Conservation (phyloP, 1,140 invertebrate genomes). For the Drosophila seguyi region DNA sequence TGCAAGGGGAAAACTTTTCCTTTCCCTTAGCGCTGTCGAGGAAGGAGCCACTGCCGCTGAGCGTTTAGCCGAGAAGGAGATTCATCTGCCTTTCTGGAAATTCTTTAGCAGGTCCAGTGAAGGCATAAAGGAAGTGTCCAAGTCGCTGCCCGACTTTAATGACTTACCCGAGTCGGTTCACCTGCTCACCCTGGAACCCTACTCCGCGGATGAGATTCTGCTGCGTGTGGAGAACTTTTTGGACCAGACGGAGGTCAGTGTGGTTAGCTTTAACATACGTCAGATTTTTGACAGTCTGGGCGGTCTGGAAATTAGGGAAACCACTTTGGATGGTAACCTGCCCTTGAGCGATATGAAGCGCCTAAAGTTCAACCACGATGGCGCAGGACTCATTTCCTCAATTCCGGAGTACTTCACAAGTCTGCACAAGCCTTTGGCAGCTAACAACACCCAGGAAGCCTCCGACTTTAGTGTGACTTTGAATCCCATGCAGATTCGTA, state of each 20-base stretch:
- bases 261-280: slow-evolving; percentile 66
- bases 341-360: slow-evolving; percentile 61
- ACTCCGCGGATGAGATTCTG: slow-evolving; percentile 89
- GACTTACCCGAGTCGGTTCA: slow-evolving; percentile 90
- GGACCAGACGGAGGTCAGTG: slow-evolving; percentile 90
- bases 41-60: slow-evolving; percentile 33
- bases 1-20: slow-evolving; percentile 91
- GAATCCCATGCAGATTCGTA: slow-evolving; percentile 76
- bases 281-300: slow-evolving; percentile 56
- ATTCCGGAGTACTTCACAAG: slow-evolving; percentile 24
- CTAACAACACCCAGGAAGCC: slow-evolving; percentile 30
- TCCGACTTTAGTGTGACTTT: slow-evolving; percentile 66
- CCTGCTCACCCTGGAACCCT: slow-evolving; percentile 94
- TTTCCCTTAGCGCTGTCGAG: slow-evolving; percentile 86
- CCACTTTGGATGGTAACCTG: slow-evolving; percentile 74
- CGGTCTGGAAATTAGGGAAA: slow-evolving; percentile 64
- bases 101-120: slow-evolving; percentile 78
- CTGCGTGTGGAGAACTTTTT: slow-evolving; percentile 95
- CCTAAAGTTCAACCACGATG: slow-evolving; percentile 69
- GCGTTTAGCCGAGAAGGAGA: slow-evolving; percentile 57
- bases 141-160: slow-evolving; percentile 45
- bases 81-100: slow-evolving; percentile 72
- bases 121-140: slow-evolving; percentile 58
- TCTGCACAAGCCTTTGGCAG: slow-evolving; percentile 36
- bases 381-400: slow-evolving; percentile 22